Percentiles rank a stretch among this genome's conserved stretches.
Conservation (phyloP, 2,888 invertebrate genomes). For the Emesis russula region DNA sequence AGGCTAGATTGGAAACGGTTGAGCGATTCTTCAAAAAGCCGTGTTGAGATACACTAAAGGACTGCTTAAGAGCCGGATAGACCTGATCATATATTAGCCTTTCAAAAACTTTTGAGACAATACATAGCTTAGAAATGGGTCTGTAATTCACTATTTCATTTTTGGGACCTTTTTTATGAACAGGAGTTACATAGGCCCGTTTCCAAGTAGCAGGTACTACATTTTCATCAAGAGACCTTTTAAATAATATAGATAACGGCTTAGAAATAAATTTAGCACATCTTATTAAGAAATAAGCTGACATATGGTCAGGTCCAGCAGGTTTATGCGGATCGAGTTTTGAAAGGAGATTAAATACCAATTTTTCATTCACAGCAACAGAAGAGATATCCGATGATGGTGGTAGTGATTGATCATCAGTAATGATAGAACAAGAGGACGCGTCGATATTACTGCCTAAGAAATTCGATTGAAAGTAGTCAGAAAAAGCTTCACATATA, state of each 20-base stretch:
- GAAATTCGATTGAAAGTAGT: not conserved
- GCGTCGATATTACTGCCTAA: not conserved
- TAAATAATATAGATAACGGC: too few relatives aligned
- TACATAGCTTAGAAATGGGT: not conserved
- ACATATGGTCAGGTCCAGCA: not conserved
- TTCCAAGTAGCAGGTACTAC: not conserved
- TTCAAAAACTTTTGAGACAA: not conserved
- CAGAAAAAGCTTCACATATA: constrained; percentile 1
- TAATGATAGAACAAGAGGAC: too few relatives aligned
- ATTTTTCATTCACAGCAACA: not conserved
- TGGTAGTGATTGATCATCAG: too few relatives aligned
- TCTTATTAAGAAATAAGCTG: not conserved
- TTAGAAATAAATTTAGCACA: not conserved
- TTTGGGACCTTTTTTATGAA: not conserved
- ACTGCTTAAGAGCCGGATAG: too few relatives aligned
- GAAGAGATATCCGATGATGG: not conserved
- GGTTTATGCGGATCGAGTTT: not conserved
- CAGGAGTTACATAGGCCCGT: not conserved
- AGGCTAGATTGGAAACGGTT: too few relatives aligned
- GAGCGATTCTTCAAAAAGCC: too few relatives aligned
- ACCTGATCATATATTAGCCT: not conserved
- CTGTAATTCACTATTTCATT: not conserved
- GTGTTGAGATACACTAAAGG: too few relatives aligned
- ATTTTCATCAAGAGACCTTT: not conserved
- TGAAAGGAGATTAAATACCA: not conserved